phyloP scores from a whole-genome alignment of 2,113 vertebrate species.

The Turnix velox region DNA sequence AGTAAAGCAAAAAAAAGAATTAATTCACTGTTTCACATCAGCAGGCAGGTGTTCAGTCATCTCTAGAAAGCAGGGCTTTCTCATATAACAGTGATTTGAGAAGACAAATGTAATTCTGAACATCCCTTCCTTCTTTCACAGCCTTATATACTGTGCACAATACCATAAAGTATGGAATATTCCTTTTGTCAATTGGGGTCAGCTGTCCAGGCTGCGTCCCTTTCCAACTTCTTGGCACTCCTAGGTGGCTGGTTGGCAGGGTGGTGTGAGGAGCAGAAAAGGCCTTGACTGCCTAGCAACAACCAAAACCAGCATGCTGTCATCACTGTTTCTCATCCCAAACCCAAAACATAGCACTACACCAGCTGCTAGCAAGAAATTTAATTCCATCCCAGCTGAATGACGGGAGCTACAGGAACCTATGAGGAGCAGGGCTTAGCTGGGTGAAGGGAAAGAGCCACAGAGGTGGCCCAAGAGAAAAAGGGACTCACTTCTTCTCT shows the following conservation, averaged over 20 bases:
- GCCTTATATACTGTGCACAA: background rate
- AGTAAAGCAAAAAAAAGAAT: background rate
- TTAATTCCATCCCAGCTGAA: background rate
- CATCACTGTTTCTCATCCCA: background rate
- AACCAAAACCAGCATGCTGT: background rate
- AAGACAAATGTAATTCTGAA: background rate
- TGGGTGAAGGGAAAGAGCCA: background rate
- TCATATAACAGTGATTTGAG: background rate
- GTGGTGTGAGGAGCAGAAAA: background rate
- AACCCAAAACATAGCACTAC: background rate
- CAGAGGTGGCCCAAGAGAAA: accelerated
- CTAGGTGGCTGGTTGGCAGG: background rate
- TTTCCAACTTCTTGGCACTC: background rate
- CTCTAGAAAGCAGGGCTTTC: background rate
- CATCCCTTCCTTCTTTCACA: background rate
- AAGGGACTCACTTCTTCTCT: background rate
- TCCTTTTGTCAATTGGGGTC: background rate
- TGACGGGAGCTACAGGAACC: background rate
- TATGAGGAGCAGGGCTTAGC: background rate
- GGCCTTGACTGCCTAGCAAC: background rate
- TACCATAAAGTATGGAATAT: background rate
- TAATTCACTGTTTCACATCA: background rate
- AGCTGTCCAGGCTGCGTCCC: background rate
- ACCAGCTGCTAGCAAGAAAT: background rate
- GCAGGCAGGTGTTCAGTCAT: background rate